A percentile compares a stretch with the other conserved stretches of the same genome.
These are phyloP conservation scores for Nycticryphes semicollaris DNA, from an alignment of 2,113 vertebrate genomes.

Conservation along the genomic window DNA sequence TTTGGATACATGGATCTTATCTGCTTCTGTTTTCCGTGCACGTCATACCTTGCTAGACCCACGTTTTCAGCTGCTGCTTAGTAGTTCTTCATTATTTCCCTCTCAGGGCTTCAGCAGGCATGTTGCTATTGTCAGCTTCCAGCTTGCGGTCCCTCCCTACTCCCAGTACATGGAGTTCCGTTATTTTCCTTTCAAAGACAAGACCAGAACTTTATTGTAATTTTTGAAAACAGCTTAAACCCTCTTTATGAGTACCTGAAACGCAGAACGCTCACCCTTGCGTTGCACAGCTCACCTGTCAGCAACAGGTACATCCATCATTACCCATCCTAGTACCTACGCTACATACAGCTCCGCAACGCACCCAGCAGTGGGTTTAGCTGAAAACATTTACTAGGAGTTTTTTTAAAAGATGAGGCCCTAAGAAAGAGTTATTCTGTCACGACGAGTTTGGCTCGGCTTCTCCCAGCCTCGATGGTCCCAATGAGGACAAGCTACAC, in stretches of 20 bases:
- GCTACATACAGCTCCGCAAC: neutral
- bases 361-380: neutral
- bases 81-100: neutral
- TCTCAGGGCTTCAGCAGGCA: neutral
- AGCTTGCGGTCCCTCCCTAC: neutral
- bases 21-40: neutral
- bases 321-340: neutral
- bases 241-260: accelerated
- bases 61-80: neutral
- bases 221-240: neutral
- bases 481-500: neutral
- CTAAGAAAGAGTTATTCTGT: neutral
- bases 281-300: neutral
- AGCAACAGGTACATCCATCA: neutral
- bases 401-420: neutral
- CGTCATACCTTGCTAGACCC: neutral
- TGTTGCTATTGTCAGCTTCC: accelerated
- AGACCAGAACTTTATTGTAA: neutral
- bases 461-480: neutral
- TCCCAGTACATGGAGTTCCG: neutral
- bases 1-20: neutral
- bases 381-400: neutral
- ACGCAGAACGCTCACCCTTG: neutral
- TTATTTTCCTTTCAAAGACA: neutral
- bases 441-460: neutral